Evolutionary conservation across 2,797 vertebrate genomes (phyloP), one percentile per base, ranked within the genome.

Genomic region (Ctenosaura bakeri): DNA sequence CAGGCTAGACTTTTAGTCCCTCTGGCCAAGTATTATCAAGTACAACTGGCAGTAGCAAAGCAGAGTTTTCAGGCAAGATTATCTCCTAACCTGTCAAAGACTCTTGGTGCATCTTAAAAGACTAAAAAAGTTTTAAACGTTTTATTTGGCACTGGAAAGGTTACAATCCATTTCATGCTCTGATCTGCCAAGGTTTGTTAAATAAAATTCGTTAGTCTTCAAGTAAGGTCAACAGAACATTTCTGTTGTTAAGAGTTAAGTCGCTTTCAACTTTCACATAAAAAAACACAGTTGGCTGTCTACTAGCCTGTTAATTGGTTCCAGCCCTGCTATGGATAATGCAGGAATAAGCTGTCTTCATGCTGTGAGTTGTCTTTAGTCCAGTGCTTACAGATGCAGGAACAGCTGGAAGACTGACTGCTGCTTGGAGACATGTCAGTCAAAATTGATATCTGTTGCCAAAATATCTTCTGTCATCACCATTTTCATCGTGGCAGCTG

Each of bases 371-470:
- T 29, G 8, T 66, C 50, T 86, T 78, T 78, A 56, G 83, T 86
- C n/a, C 54, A 73, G 20, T 18, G 76, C 18, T 86, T 59, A 10
- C 46, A 82, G 77, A 79, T 38, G 73, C 32, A 26, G 38, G 24
- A 90, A 78, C 71, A 73, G 89, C 52, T 88, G 86, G 62, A 52
- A 62, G 3, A 12, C 38, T 62, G 56, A 24, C 2, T 85, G 38
- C 88, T 87, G 50, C 82, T 83, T 89, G 77, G 80, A 90, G 62
- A 38, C 24, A 7, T 90, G 90, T 89, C 59, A 56, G 2, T 93
- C 85, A 86, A 46, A 86, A 84, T 66, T 77, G 24, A 54, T 71
- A 59, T 59, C 24, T 2, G 4, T 77, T 89, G 71, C 62, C 87
- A 83, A 78, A 89, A 82, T 4, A 35, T 79, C 50, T 78, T 38